These are phyloP conservation scores for Berghia stephanieae DNA, from an alignment of 1,140 invertebrate species.

Conservation along the genomic window DNA sequence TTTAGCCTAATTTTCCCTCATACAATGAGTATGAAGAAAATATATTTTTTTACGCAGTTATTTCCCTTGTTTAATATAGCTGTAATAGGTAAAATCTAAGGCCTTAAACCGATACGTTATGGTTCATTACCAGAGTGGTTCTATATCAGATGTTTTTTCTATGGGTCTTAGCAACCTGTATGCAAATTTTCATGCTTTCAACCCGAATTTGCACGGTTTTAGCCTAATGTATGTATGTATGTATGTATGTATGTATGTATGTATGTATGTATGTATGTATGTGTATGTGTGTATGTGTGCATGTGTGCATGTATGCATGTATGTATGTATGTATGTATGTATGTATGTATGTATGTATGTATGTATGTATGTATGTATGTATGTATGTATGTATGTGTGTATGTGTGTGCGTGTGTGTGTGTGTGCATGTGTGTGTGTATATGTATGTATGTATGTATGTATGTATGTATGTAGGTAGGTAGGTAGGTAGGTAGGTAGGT, in stretches of 20 bases:
- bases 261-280: constrained; percentile 25
- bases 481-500: neutral
- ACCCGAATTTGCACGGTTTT: no score
- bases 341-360: neutral
- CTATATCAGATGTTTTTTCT: no score
- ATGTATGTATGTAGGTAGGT: no score
- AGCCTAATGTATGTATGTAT: constrained; percentile 15
- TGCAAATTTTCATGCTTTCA: no score
- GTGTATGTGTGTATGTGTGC: constrained; percentile 13
- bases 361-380: neutral
- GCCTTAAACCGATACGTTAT: no score
- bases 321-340: constrained; percentile 1
- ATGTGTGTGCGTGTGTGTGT: constrained; percentile 1
- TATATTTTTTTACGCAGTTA: no score
- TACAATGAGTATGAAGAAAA: no score
- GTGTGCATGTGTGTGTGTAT: constrained; percentile 5
- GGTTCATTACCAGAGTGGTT: no score
- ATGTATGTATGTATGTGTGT: neutral
- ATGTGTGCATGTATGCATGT: constrained; percentile 6
- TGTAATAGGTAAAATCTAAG: no score
- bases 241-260: constrained; percentile 22
- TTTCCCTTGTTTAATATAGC: no score
- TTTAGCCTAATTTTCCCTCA: no score
- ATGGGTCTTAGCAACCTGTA: no score
- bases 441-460: neutral